Conservation (phyloP, 2,888 invertebrate species). For the Cheilosia soror region DNA sequence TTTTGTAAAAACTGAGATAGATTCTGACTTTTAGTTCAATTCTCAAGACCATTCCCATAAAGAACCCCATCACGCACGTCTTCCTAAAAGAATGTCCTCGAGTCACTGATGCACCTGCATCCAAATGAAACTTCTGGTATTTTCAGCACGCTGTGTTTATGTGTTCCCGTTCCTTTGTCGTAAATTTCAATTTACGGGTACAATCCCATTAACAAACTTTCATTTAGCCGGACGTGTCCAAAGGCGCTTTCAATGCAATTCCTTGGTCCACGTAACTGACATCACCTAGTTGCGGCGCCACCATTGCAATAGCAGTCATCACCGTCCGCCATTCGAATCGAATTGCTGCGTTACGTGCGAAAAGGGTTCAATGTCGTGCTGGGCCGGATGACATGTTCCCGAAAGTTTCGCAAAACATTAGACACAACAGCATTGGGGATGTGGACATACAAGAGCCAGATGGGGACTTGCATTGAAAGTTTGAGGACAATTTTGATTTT, state of each 20-base stretch:
- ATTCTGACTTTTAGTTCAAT: slow-evolving; percentile 12
- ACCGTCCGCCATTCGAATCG: slow-evolving; percentile 48
- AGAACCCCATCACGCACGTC: background rate
- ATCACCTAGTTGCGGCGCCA: slow-evolving; percentile 47
- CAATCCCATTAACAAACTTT: slow-evolving; percentile 66
- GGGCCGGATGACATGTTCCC: slow-evolving; percentile 41
- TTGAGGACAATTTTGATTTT: slow-evolving; percentile 46
- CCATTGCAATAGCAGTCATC: slow-evolving; percentile 57
- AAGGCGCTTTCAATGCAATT: slow-evolving; percentile 45
- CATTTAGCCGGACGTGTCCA: slow-evolving; percentile 63
- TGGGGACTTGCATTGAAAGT: slow-evolving; percentile 40
- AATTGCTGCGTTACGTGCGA: slow-evolving; percentile 66
- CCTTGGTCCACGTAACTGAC: slow-evolving; percentile 52
- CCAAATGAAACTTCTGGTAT: background rate
- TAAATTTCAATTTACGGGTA: slow-evolving; percentile 71
- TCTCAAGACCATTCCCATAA: slow-evolving; percentile 5
- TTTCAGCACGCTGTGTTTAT: background rate
- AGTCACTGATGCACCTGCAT: background rate
- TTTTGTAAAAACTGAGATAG: background rate
- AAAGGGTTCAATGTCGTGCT: slow-evolving; percentile 43
- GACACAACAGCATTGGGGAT: slow-evolving; percentile 18
- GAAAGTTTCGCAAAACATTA: slow-evolving; percentile 60
- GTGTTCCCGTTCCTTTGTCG: slow-evolving; percentile 15
- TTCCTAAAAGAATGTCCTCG: background rate
- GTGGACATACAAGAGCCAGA: slow-evolving; percentile 43